Evolutionary conservation across 2,113 vertebrate genomes (phyloP).

Genomic region (Malurus elegans): DNA sequence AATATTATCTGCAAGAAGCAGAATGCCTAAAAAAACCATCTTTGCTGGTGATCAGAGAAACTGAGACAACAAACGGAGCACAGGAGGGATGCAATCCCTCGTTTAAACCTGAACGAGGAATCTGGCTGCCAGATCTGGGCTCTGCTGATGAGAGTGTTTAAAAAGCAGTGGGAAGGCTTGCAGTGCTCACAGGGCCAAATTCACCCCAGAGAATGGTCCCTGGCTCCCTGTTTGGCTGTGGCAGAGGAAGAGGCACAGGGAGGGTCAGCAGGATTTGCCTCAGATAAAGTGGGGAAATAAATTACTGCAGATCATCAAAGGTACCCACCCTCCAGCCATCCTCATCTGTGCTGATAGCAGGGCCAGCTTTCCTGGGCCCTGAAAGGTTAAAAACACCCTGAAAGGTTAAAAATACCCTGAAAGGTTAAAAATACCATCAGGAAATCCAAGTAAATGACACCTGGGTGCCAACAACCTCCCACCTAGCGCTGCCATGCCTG

Average conservation of each 20-base stretch:
- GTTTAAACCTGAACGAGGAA: not conserved
- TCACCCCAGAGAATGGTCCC: not conserved
- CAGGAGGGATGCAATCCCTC: constrained; percentile 36
- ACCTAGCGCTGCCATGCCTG: not conserved
- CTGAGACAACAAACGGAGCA: constrained; percentile 26
- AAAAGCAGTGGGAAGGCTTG: not conserved
- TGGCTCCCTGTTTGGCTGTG: not conserved
- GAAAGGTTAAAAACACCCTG: not conserved
- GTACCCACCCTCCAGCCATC: fast-evolving
- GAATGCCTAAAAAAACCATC: not conserved
- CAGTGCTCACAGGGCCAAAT: not conserved
- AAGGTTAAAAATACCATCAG: not conserved
- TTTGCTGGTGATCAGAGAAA: constrained; percentile 12
- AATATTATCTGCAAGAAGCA: constrained; percentile 21
- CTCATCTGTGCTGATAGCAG: not conserved
- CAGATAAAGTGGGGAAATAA: not conserved
- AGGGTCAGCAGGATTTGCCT: not conserved
- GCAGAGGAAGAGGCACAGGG: not conserved
- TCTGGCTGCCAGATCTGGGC: not conserved
- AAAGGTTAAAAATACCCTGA: not conserved
- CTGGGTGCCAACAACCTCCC: not conserved
- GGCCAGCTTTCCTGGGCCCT: not conserved
- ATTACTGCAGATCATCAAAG: fast-evolving
- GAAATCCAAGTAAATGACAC: not conserved
- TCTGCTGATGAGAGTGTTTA: not conserved